Evolutionary conservation across 2,797 vertebrate genomes (phyloP), one percentile per base, ranked within the genome.

Genomic region (Morus bassanus): DNA sequence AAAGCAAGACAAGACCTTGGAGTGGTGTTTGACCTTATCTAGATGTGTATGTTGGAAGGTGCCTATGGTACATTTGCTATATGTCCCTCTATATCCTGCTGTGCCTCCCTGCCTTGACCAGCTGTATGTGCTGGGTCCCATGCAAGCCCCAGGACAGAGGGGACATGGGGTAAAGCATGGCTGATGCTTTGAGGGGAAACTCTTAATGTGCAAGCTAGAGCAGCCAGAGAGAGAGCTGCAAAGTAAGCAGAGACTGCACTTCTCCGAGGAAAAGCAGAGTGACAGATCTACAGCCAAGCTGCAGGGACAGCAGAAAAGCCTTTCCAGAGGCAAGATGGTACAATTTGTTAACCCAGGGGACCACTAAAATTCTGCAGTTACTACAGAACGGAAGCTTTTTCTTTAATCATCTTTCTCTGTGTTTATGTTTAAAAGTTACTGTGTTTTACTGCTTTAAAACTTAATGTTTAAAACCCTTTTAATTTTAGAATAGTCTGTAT

Each of bases 221-320:
- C 70, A 91, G 61, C 37, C 9, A 6, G 46, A 24, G 64, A 46
- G 30, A 84, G 51, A 79, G 48, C 35, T 91, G 37, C 64, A 75
- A 68, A 80, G 56, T 67, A 85, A 93, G 72, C 82, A 92, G 60
- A 70, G 46, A 63, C 41, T 0, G 9, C 50, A 3, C 21, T 84
- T 81, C n/a, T 61, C 37, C 2, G 4, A 65, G 60, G 75, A 63
- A 72, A 76, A 87, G 3, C 41, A 54, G 74, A 63, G 70, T 88
- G 84, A n/a, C 74, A 93, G 23, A 90, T 53, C 64, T 18, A 18
- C 41, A 80, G 23, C 18, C 65, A 53, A 64, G 76, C 57, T 88
- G 57, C 90, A 88, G 80, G 80, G 41, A 69, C 69, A 90, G 80
- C 79, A 95, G 39, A 90, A 95, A 75, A 86, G 22, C n/a, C 63